Evolutionary conservation across 2,888 invertebrate genomes (phyloP), one percentile per base, ranked within the genome.

Genomic region (Nemoura dubitans): DNA sequence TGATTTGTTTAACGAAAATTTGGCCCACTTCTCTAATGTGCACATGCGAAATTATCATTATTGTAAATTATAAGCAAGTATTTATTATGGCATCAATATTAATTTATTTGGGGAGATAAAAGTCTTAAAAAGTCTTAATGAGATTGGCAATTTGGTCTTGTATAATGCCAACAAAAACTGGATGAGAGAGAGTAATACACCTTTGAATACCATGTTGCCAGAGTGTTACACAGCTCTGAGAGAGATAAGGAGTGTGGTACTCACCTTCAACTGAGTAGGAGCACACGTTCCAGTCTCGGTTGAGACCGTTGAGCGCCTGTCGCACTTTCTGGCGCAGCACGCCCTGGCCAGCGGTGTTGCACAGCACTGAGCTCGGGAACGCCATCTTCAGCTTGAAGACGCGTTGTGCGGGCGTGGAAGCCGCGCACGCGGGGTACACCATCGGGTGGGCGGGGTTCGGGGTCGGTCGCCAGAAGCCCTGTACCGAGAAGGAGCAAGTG

Each of bases 241-340:
- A 36, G 36, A 36, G 5, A 36, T 3, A 10, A 10, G 36, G 36
- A 6, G 36, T 3, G 36, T 3, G 36, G 36, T 36, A 87, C 90
- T 91, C 91, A 94, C 98, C 97, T 92, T 97, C 96, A 82, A 95
- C 94, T 87, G 97, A 95, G 91, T 97, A 97, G 0, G 98, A 97
- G 91, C 98, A 98, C 95, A 98, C 97, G 93, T 97, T 97, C 98
- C 98, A 99, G 90, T 98, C 97, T 89, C 97, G 94, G 91, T 99
- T 98, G 86, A 98, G 93, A 84, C 97, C 95, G 90, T 98, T 97
- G 86, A 99, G 96, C 10, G 98, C 97, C 89, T 95, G 95, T 89
- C 96, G 94, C 0, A 98, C 97, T 92, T 97, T 96, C 90, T 98
- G 97, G 83, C 97, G 94, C 5, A 98, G 93, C 0, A 98, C 98